Conservation (phyloP, 2,113 vertebrate genomes). For the Percopsis transmontana region DNA sequence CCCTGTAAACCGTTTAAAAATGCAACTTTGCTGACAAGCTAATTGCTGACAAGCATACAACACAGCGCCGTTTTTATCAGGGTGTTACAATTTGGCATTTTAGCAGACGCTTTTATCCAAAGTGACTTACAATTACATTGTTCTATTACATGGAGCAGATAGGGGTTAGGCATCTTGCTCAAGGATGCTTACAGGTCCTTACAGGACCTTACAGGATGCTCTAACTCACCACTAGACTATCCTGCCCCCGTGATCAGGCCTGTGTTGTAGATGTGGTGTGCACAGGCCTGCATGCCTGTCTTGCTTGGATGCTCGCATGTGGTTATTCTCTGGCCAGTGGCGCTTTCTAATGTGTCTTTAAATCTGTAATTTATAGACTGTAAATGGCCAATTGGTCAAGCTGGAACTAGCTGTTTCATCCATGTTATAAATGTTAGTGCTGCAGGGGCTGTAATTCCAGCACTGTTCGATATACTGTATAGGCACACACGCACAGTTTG, state of each 20-base stretch:
- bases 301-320: background rate
- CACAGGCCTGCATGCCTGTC: slow-evolving; percentile 29
- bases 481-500: slow-evolving; percentile 9
- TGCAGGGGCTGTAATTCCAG: slow-evolving; percentile 49
- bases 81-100: too few relatives aligned
- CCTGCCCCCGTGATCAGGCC: slow-evolving; percentile 11
- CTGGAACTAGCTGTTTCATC: slow-evolving; percentile 58
- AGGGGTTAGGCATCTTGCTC: too few relatives aligned
- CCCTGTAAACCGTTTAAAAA: slow-evolving; percentile 25
- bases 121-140: too few relatives aligned
- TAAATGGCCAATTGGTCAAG: slow-evolving; percentile 56
- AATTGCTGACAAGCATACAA: slow-evolving; percentile 17
- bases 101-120: too few relatives aligned
- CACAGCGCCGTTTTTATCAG: background rate
- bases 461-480: slow-evolving; percentile 40
- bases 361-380: slow-evolving; percentile 56
- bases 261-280: slow-evolving; percentile 33
- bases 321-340: slow-evolving; percentile 5
- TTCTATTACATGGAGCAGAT: too few relatives aligned
- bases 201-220: too few relatives aligned
- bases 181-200: too few relatives aligned
- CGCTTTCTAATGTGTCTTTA: slow-evolving; percentile 43
- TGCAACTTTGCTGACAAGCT: slow-evolving; percentile 9
- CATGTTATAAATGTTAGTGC: slow-evolving; percentile 28
- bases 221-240: too few relatives aligned